Base-by-base conservation (phyloP, 2,888 invertebrate species). In the Amphipoea lucens region DNA sequence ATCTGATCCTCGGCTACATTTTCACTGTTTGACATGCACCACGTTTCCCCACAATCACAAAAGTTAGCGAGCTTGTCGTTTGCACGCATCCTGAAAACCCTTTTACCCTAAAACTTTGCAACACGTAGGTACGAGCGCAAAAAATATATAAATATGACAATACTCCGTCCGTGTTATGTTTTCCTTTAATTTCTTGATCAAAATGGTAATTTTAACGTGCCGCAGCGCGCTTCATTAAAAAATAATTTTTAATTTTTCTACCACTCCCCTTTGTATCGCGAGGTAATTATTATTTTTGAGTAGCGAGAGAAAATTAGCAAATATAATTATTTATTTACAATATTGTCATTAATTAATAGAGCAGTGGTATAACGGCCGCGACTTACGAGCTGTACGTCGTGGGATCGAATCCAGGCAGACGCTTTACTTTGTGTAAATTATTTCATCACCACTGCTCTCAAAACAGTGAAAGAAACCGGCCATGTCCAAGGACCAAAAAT, bases 221-320 rank as follows among this genome's bases (percentile, higher is more conserved):
- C 70, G 66, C 76, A 60, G 54, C 63, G 68, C 51, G 67, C 62
- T 87, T 87, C 77, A 83, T 87, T 83, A 81, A 78, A 84, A 82
- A 87, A 73, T 81, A 82, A 83, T 85, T 88, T 88, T 87, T 85
- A 84, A 86, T 84, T 84, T 88, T 87, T 84, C 81, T 77, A 81
- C 69, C 79, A 45, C 72, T 74, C 83, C 73, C 78, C 81, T 77
- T 81, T 70, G 79, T 86, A 82, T 82, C 74, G 78, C 75, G 86
- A 82, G 76, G 83, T 90, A 88, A 90, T 90, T 91, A 88, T 87
- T 66, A 88, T 89, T 89, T 90, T 84, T 81, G 76, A 82, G 78
- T 67, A 84, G 79, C 80, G 83, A 73, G 72, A 84, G 87, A 83
- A 89, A 90, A 90, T 89, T 88, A 86, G 82, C 83, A 76, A 81